Base-by-base conservation (phyloP, 1,140 invertebrate species). In the Ceratina calcarata region DNA sequence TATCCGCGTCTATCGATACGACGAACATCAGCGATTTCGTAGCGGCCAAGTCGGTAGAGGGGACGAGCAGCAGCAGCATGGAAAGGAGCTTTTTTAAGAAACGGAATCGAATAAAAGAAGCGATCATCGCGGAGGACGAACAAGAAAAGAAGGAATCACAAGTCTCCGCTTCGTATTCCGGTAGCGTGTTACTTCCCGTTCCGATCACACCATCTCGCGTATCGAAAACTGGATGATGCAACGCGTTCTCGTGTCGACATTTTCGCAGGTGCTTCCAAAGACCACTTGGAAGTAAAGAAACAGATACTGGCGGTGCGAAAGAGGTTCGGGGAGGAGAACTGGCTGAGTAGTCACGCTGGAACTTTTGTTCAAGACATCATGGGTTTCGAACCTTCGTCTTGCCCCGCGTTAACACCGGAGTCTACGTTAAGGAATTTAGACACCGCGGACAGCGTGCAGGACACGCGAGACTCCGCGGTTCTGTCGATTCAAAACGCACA, bases 241-340 rank as follows among this genome's bases (percentile, higher is more conserved):
- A 66, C 67, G 3, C 66, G 2, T 27, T 55, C 0, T 22, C n/a
- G n/a, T n/a, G n/a, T n/a, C n/a, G 64, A 13, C 37, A 60, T 60
- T 27, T 65, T 72, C 65, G 27, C 76, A 89, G 91, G 90, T 64
- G 75, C 85, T 18, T 91, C 91, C 18, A 89, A 86, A 32, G 92
- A 94, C 68, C 93, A 95, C 86, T 89, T 95, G 62, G 94, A 95
- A 84, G 94, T 94, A 0, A 95, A 95, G 82, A 93, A 94, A 78
- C 93, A 95, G 88, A 94, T 96, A 69, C 91, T 95, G 70, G 92
- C 91, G 22, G 75, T 95, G 13, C 89, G 94, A 16, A 87, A 94
- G 75, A 93, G 93, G 57, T 95, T 94, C 88, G 95, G 95, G 12
- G 93, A 94, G 81, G 87, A 92, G n/a, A 92, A 94, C 60, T 96